A percentile compares a stretch with the other conserved stretches of the same genome.
Conservation (phyloP, 2,888 invertebrate genomes). For the Geotrupes spiniger region DNA sequence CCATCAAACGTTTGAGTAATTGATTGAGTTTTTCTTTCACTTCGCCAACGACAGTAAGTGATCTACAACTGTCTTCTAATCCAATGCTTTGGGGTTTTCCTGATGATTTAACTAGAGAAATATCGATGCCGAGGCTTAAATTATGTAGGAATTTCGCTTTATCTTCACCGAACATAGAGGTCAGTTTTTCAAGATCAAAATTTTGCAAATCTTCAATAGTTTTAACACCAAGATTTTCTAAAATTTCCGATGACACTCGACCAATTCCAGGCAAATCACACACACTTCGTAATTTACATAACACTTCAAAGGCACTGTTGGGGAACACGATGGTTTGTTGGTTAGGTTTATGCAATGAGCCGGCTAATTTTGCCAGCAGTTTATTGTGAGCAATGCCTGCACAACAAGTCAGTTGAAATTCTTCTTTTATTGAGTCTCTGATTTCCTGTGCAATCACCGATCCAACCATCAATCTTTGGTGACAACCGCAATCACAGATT, state of each 20-base stretch:
- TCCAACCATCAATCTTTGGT: constrained; percentile 64
- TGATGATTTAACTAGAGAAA: constrained; percentile 66
- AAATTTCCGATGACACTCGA: constrained; percentile 62
- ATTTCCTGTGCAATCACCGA: constrained; percentile 75
- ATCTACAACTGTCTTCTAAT: constrained; percentile 74
- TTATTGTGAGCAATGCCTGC: constrained; percentile 85
- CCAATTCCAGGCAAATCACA: constrained; percentile 75
- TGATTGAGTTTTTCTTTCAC: constrained; percentile 70
- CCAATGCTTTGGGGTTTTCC: constrained; percentile 79
- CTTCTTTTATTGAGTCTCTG: constrained; percentile 63
- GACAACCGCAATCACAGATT: constrained; percentile 74
- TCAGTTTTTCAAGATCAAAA: constrained; percentile 56
- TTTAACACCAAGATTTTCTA: constrained; percentile 64
- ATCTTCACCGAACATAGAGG: constrained; percentile 61
- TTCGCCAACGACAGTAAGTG: constrained; percentile 69
- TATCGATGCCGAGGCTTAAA: constrained; percentile 73
- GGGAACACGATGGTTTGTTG: constrained; percentile 79
- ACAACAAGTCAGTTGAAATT: constrained; percentile 74
- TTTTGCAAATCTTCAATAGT: constrained; percentile 68
- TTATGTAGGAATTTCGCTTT: constrained; percentile 68
- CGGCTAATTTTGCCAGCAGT: constrained; percentile 74
- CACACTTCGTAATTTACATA: constrained; percentile 62
- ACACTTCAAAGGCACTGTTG: constrained; percentile 61
- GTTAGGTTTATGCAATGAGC: constrained; percentile 73
- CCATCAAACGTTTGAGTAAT: constrained; percentile 66